phyloP scores from a whole-genome alignment of 2,113 vertebrate species.

The Poeciliopsis prolifica region DNA sequence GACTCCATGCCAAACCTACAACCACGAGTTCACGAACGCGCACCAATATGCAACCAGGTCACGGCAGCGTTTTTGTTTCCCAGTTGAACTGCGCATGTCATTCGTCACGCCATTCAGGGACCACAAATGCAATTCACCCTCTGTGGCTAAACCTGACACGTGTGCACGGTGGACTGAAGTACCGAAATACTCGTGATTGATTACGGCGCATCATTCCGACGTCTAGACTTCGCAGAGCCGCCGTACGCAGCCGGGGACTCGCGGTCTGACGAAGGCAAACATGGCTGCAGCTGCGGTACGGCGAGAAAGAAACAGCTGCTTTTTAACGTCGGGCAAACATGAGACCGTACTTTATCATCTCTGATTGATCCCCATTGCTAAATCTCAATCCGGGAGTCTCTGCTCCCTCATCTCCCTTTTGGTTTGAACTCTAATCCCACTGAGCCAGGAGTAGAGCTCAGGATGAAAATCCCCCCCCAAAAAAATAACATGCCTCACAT shows the following conservation, averaged over 20 bases:
- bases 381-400: constrained; percentile 35
- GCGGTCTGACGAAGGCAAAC: constrained; percentile 51
- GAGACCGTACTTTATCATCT: constrained; percentile 59
- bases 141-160: not conserved
- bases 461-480: constrained; percentile 27
- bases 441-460: constrained; percentile 37
- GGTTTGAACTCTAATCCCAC: constrained; percentile 41
- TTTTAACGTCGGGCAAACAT: constrained; percentile 64
- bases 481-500: constrained; percentile 62
- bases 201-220: not conserved
- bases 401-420: constrained; percentile 24
- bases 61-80: not conserved
- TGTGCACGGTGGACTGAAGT: not conserved
- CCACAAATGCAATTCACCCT: not conserved
- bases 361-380: constrained; percentile 64
- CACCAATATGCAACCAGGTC: too few relatives aligned
- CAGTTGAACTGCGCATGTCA: not conserved
- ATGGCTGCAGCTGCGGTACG: constrained; percentile 52
- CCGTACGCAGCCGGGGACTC: constrained; percentile 22
- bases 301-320: constrained; percentile 53
- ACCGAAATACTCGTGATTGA: not conserved
- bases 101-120: not conserved
- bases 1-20: not conserved
- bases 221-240: not conserved
- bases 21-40: not conserved